Conservation (phyloP, 2,888 invertebrate species). For the Entomobrya proxima region DNA sequence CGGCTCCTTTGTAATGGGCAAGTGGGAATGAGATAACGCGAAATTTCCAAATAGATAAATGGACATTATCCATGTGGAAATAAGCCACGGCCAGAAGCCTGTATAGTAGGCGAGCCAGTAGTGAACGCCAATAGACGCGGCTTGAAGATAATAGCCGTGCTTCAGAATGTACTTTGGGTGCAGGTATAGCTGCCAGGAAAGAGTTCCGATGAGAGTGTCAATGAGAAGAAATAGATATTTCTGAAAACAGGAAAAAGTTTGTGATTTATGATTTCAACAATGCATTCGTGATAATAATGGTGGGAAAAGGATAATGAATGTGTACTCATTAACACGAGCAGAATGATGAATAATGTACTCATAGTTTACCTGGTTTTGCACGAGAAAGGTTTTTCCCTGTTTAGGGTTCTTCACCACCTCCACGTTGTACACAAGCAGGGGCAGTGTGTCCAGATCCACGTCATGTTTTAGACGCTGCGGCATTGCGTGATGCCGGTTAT, state of each 20-base stretch:
- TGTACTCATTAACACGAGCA: background rate
- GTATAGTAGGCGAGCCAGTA: slow-evolving; percentile 61
- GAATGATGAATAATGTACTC: background rate
- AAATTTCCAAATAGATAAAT: slow-evolving; percentile 69
- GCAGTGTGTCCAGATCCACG: slow-evolving; percentile 72
- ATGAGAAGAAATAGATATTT: slow-evolving; percentile 71
- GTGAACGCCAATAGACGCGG: slow-evolving; percentile 62
- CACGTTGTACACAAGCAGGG: slow-evolving; percentile 67
- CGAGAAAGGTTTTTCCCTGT: slow-evolving; percentile 64
- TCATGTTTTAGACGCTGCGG: slow-evolving; percentile 72
- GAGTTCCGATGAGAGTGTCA: slow-evolving; percentile 68
- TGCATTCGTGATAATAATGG: background rate
- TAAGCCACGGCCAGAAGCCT: slow-evolving; percentile 67
- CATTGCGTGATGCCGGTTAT: slow-evolving; percentile 74
- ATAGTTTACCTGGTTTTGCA: slow-evolving; percentile 67
- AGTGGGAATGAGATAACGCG: slow-evolving; percentile 61
- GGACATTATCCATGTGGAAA: slow-evolving; percentile 67
- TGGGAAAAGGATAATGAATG: background rate
- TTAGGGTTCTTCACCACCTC: slow-evolving; percentile 66
- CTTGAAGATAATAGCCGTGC: slow-evolving; percentile 62
- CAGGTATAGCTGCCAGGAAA: slow-evolving; percentile 71
- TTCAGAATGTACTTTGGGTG: slow-evolving; percentile 70
- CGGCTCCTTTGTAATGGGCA: slow-evolving; percentile 62
- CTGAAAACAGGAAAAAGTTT: slow-evolving; percentile 46
- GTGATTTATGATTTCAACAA: no score